phyloP scores from a whole-genome alignment of 2,888 invertebrate species.

The Pilophorus perplexus region DNA sequence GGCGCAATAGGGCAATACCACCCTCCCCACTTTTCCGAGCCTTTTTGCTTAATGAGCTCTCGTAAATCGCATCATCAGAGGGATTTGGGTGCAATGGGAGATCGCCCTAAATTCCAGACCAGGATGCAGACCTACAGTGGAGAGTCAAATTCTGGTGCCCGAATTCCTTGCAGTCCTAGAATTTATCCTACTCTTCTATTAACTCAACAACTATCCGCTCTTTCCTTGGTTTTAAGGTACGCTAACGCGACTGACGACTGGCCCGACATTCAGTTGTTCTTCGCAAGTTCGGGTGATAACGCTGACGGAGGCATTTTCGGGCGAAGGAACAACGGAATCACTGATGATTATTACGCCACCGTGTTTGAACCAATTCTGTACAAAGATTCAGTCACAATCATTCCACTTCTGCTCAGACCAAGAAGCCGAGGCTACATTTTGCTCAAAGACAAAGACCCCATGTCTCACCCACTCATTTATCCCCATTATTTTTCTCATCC shows the following conservation, averaged over 20 bases:
- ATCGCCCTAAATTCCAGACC: no score
- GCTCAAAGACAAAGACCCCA: conserved; percentile 67
- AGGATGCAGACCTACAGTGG: no score
- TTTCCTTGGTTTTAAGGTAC: no score
- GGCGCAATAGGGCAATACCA: no score
- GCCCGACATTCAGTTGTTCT: conserved; percentile 76
- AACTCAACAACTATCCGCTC: no score
- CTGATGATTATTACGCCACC: conserved; percentile 65
- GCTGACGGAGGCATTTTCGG: conserved; percentile 75
- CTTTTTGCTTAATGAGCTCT: no score
- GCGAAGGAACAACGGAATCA: conserved; percentile 65
- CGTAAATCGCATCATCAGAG: no score
- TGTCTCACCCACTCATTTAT: conserved; percentile 75
- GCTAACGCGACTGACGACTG: conserved; percentile 65
- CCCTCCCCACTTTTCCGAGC: no score
- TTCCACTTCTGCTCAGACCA: conserved; percentile 71
- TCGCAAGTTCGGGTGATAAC: conserved; percentile 71
- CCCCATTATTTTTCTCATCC: conserved; percentile 80
- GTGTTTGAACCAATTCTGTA: conserved; percentile 70
- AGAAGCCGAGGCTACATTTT: conserved; percentile 67
- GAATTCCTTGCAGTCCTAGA: no score
- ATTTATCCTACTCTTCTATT: no score
- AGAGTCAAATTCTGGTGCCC: no score
- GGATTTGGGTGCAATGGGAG: no score
- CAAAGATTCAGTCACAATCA: conserved; percentile 65